These are phyloP conservation scores for Dascyllus trimaculatus DNA, from an alignment of 2,113 vertebrate genomes.

Conservation along the genomic window DNA sequence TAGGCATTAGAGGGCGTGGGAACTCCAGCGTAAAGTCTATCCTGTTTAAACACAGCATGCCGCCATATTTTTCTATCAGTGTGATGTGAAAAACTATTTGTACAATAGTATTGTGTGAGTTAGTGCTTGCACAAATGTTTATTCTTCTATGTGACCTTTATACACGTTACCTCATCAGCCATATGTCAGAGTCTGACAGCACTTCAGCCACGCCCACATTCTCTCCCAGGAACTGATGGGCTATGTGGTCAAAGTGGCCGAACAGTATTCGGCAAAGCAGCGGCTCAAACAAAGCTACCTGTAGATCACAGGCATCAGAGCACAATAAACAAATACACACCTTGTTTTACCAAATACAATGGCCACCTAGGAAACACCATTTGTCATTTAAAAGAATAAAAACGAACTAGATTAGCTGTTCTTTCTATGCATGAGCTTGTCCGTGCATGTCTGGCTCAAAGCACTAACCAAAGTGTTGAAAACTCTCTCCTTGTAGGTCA, in stretches of 20 bases:
- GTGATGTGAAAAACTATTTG: neutral
- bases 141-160: neutral
- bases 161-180: conserved; percentile 84
- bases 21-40: conserved; percentile 88
- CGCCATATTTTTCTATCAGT: neutral
- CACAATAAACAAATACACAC: neutral
- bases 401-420: neutral
- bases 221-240: conserved; percentile 81
- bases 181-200: conserved; percentile 79
- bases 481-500: conserved; percentile 87
- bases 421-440: neutral
- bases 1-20: conserved; percentile 90
- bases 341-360: neutral
- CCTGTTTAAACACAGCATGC: conserved; percentile 49
- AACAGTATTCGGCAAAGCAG: conserved; percentile 77
- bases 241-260: conserved; percentile 73
- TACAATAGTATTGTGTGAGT: neutral
- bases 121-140: too few relatives aligned
- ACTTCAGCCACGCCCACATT: conserved; percentile 79
- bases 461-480: conserved; percentile 81
- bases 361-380: neutral
- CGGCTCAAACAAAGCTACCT: conserved; percentile 80
- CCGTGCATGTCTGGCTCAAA: accelerated
- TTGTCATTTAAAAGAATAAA: neutral
- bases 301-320: conserved; percentile 14